phyloP scores from a whole-genome alignment of 2,797 vertebrate genomes.

The Halcyon badia region DNA sequence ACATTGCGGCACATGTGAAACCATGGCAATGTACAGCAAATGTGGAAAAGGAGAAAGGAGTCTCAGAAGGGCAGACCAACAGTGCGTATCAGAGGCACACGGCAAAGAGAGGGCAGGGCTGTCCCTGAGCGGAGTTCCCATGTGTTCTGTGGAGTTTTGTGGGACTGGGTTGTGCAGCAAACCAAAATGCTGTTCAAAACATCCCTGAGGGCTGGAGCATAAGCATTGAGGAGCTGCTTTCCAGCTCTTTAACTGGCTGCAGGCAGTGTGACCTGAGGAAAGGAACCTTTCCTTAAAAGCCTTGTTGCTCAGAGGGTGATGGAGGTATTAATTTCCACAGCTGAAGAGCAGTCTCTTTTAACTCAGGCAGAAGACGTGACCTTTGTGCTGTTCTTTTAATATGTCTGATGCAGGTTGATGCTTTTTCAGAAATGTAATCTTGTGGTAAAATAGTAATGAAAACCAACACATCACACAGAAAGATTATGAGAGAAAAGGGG shows the following conservation, averaged over 20 bases:
- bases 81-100: not conserved
- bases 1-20: not conserved
- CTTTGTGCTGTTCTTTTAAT: slow-evolving; percentile 21
- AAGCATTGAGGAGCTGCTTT: not conserved
- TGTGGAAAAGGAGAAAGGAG: not conserved
- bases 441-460: not conserved
- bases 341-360: not conserved
- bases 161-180: not conserved
- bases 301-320: not conserved
- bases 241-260: not conserved
- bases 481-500: not conserved
- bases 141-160: not conserved
- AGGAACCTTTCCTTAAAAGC: not conserved
- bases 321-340: not conserved
- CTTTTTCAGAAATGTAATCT: slow-evolving; percentile 31
- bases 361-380: not conserved
- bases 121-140: not conserved
- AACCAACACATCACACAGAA: not conserved
- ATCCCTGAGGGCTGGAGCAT: not conserved
- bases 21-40: not conserved
- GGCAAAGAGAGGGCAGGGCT: slow-evolving; percentile 16
- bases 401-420: not conserved
- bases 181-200: not conserved
- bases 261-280: not conserved
- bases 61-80: not conserved